A percentile compares a stretch with the other conserved stretches of the same genome.
Conservation (phyloP, 2,113 vertebrate species). For the Tenebrosternarchus preto region DNA sequence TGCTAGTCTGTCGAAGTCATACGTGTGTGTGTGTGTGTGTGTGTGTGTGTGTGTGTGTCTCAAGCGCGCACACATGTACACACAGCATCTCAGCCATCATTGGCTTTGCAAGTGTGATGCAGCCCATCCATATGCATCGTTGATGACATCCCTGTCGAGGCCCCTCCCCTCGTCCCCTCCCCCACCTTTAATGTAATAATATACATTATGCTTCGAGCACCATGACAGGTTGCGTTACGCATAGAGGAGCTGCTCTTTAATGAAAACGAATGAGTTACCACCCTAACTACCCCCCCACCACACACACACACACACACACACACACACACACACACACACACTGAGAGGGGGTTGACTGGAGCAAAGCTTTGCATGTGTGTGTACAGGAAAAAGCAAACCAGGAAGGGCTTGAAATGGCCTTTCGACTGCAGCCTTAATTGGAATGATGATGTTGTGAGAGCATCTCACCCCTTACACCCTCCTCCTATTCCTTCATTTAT, state of each 20-base stretch:
- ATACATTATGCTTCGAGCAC: not conserved
- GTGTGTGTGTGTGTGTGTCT: too few species aligned
- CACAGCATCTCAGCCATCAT: not conserved
- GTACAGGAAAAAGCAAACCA: too few species aligned
- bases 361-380: not conserved
- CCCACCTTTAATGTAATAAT: slow-evolving; percentile 24
- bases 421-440: too few species aligned
- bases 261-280: slow-evolving; percentile 62
- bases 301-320: too few species aligned
- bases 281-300: not conserved
- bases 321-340: too few species aligned
- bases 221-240: slow-evolving; percentile 39
- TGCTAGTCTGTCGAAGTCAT: not conserved
- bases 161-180: not conserved
- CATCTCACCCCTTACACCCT: too few species aligned
- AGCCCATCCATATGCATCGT: not conserved
- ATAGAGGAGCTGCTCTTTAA: slow-evolving; percentile 55
- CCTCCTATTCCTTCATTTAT: not conserved
- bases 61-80: not conserved
- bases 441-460: too few species aligned
- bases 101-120: not conserved
- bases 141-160: not conserved
- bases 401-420: too few species aligned
- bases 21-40: too few species aligned
- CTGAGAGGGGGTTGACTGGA: too few species aligned